A percentile compares a stretch with the other conserved stretches of the same genome.
These are phyloP conservation scores for Diarsia rubi DNA, from an alignment of 2,888 invertebrate species.

Conservation along the genomic window DNA sequence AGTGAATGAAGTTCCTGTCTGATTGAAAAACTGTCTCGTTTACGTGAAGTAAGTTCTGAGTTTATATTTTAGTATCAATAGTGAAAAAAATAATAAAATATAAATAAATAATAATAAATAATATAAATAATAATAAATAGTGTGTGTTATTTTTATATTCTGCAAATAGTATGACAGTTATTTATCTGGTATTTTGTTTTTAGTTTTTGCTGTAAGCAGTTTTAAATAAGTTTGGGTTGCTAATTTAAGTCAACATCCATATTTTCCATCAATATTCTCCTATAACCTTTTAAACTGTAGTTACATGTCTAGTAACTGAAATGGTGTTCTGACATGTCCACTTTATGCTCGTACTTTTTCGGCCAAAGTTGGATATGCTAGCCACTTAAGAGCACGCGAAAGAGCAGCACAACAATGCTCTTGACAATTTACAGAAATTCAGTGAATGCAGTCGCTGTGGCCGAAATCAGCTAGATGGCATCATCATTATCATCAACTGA, in stretches of 20 bases:
- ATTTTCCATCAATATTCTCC: rapidly evolving
- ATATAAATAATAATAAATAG: no score
- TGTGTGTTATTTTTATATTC: conserved; percentile 23
- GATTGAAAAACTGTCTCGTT: conserved; percentile 11
- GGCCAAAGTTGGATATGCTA: no score
- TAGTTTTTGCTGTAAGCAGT: neutral
- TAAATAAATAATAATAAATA: no score
- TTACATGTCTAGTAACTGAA: neutral
- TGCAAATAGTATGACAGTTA: neutral
- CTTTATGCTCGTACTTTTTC: no score
- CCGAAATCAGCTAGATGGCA: no score
- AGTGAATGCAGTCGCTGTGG: no score
- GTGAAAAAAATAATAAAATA: no score
- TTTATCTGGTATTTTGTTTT: neutral
- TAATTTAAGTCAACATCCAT: neutral
- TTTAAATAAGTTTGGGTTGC: neutral
- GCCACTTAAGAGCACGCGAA: no score
- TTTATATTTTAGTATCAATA: conserved; percentile 28
- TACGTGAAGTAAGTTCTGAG: neutral
- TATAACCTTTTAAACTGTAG: neutral
- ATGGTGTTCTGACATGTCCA: no score
- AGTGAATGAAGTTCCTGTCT: conserved; percentile 20
- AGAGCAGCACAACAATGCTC: no score
- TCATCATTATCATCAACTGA: no score
- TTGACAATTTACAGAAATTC: no score